Evolutionary conservation across 2,888 invertebrate genomes (phyloP).

Genomic region (Drosophila lacicola): DNA sequence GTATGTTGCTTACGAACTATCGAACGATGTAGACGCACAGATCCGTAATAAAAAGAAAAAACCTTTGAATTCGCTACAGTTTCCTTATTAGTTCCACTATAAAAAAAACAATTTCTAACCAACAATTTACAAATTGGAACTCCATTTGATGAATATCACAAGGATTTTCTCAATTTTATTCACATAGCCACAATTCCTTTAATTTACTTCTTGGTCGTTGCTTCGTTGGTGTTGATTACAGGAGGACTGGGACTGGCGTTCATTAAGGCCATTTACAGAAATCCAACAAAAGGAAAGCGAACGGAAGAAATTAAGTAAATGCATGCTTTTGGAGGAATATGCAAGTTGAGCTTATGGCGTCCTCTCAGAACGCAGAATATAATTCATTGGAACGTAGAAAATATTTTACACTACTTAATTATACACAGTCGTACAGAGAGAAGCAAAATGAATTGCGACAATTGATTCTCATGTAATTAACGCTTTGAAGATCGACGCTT

Average conservation of each 20-base stretch:
- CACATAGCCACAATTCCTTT: constrained; percentile 19
- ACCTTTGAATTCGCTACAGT: too few relatives aligned
- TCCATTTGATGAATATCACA: constrained; percentile 11
- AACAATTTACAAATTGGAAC: constrained; percentile 20
- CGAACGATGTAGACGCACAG: too few relatives aligned
- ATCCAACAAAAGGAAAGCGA: constrained; percentile 20
- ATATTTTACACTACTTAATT: constrained; percentile 81
- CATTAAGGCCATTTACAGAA: constrained; percentile 67
- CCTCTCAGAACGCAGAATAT: constrained; percentile 36
- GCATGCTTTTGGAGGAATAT: constrained; percentile 24
- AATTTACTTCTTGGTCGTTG: constrained; percentile 53
- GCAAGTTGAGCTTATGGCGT: constrained; percentile 23
- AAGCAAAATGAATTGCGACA: constrained; percentile 73
- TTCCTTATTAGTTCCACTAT: too few relatives aligned
- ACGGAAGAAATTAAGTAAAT: constrained; percentile 7
- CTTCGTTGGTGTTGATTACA: constrained; percentile 56
- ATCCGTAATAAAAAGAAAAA: too few relatives aligned
- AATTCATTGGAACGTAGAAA: constrained; percentile 75
- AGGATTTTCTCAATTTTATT: constrained; percentile 7
- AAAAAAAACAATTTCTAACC: not conserved
- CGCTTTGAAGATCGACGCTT: constrained; percentile 45
- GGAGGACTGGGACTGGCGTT: constrained; percentile 45
- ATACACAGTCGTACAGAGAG: not conserved
- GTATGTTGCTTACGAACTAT: too few relatives aligned
- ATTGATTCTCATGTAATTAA: constrained; percentile 79